Percentiles rank a stretch among this genome's conserved stretches.
Conservation (phyloP, 2,797 vertebrate species). For the Danionella dracula region DNA sequence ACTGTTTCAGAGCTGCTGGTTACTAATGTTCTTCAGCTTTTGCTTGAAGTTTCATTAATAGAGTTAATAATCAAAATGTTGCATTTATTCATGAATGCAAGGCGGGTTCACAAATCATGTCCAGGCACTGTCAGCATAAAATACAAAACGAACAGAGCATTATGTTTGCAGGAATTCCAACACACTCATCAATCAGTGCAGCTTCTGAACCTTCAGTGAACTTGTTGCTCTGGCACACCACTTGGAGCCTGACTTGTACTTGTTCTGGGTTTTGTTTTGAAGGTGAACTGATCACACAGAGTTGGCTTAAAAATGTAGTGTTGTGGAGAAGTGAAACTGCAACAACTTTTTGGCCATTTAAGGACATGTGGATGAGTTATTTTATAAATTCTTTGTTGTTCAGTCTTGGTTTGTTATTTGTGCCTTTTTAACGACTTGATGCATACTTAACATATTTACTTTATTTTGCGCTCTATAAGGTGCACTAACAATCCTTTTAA, state of each 20-base stretch:
- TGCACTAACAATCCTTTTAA: too few species aligned
- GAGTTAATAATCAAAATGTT: conserved; percentile 46
- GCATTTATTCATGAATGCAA: conserved; percentile 39
- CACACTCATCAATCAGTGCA: conserved; percentile 8
- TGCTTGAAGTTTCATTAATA: conserved; percentile 47
- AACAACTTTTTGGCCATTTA: too few species aligned
- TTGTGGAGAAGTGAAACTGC: too few species aligned
- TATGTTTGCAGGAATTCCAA: conserved; percentile 24
- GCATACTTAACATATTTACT: too few species aligned
- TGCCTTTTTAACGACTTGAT: too few species aligned
- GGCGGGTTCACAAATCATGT: conserved; percentile 23
- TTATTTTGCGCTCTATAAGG: too few species aligned
- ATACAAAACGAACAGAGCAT: conserved; percentile 19
- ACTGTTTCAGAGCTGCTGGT: conserved; percentile 34
- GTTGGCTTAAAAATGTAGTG: too few species aligned
- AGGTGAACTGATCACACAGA: too few species aligned
- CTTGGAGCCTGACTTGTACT: background rate
- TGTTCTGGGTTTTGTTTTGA: too few species aligned
- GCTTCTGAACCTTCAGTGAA: conserved; percentile 1
- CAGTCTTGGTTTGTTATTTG: too few species aligned
- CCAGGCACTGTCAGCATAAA: conserved; percentile 7
- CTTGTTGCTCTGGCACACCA: background rate
- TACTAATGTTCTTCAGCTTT: conserved; percentile 34
- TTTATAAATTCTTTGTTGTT: too few species aligned
- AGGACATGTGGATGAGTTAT: too few species aligned